Base-by-base conservation (phyloP, 2,113 vertebrate genomes). In the Lethenteron camtschaticum region DNA sequence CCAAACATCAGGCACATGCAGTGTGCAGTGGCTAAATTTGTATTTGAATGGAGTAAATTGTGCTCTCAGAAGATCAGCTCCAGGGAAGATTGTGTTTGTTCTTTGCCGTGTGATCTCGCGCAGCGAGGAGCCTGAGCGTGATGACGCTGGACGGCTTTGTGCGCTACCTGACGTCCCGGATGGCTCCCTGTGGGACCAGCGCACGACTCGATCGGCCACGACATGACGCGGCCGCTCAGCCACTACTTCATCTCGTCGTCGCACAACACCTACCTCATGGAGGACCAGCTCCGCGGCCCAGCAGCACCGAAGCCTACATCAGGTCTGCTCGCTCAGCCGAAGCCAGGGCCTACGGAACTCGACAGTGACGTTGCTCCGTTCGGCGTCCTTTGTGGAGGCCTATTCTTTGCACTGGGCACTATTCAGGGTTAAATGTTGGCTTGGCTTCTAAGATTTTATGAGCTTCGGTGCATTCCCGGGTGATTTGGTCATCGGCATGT, bases 241-340 rank as follows among this genome's bases (percentile, higher is more conserved):
- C 85, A 91, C 76, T 95, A 96, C 75, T 90, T 88, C 78, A 89
- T 96, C 77, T 89, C 85, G 72, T 92, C 89, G 12, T 96, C 90
- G 13, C 90, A 96, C 76, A 96, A 96, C 80, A 96, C 90, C 13
- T 96, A 96, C 77, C 80, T 96, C 73, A 80, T 95, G 76, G 85
- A 88, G 75, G 86, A 96, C 81, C 92, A 96, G 79, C 79, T 96
- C 8, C 74, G 84, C 18, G 90, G 92, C 68, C 89, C 56, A 96
- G 91, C 82, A 96, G 89, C 24, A 79, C 94, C 0, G 91, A 96
- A 69, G 90, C 89, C 71, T 96, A 96, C 73, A 95, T 96, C 80
- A 82, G 86, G 90, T 96, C 72, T 75, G 72, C 56, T 66, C 41
- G 41, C 41, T 41, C 5, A 41, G 41, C 6, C 41, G 3, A 41